Conservation (phyloP, 2,113 vertebrate genomes). For the Heterotilapia buettikoferi region DNA sequence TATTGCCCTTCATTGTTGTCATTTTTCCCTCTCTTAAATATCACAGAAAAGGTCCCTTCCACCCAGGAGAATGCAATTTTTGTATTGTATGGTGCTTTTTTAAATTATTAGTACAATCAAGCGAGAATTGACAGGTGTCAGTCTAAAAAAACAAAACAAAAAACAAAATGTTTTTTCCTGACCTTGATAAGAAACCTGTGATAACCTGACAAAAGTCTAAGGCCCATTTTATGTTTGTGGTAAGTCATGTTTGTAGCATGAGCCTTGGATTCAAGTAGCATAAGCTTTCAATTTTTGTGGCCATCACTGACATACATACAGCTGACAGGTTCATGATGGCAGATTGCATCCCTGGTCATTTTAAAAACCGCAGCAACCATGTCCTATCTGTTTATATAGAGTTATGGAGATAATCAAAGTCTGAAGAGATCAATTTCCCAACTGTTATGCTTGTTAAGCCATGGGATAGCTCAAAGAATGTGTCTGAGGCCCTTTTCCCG, state of each 20-base stretch:
- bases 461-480: neutral
- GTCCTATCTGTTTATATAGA: neutral
- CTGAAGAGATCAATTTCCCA: constrained; percentile 6
- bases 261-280: neutral
- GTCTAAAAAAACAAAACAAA: neutral
- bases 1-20: neutral
- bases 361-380: neutral
- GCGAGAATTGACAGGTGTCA: neutral
- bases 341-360: neutral
- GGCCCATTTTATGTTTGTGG: neutral
- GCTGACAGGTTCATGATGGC: constrained; percentile 7
- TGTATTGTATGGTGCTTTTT: neutral
- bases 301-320: neutral
- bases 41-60: neutral
- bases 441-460: constrained; percentile 16
- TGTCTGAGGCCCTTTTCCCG: neutral
- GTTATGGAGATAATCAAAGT: constrained; percentile 14
- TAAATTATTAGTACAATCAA: fast-evolving
- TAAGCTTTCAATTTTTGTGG: neutral
- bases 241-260: neutral
- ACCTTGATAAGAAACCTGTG: neutral
- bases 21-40: neutral
- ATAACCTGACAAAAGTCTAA: neutral
- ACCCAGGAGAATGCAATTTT: neutral
- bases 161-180: neutral